Conservation (phyloP, 2,113 vertebrate species). For the Pontoporia blainvillei region DNA sequence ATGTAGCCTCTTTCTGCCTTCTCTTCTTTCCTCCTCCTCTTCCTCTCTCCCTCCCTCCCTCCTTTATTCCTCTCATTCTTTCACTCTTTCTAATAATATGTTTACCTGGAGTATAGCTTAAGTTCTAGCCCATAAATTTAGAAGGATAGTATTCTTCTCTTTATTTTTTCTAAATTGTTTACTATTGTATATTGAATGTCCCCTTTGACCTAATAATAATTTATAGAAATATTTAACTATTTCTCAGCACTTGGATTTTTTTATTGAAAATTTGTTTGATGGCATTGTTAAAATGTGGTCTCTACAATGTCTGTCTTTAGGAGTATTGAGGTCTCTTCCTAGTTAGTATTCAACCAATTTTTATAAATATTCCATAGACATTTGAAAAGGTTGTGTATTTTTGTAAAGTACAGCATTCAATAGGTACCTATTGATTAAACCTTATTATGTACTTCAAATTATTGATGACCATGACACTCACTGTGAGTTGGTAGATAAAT, state of each 20-base stretch:
- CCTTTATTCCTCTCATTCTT: not conserved
- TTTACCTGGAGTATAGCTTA: not conserved
- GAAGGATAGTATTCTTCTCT: not conserved
- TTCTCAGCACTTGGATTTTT: not conserved
- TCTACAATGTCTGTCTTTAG: not conserved
- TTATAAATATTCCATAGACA: slow-evolving; percentile 56
- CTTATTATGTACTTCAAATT: not conserved
- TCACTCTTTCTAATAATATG: not conserved
- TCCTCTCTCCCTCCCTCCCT: not conserved
- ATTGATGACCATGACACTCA: not conserved
- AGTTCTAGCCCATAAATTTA: not conserved
- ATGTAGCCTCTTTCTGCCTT: not conserved
- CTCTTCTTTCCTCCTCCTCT: not conserved
- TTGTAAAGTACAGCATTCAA: slow-evolving; percentile 27
- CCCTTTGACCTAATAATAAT: not conserved
- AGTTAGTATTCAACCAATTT: slow-evolving; percentile 48
- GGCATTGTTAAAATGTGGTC: not conserved
- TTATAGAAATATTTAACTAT: not conserved
- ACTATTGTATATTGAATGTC: not conserved
- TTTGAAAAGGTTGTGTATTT: slow-evolving; percentile 17
- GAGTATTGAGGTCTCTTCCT: not conserved
- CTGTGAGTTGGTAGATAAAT: not conserved
- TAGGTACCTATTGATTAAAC: slow-evolving; percentile 26
- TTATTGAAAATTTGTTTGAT: not conserved
- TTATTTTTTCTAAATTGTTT: not conserved